Base-by-base conservation (phyloP, 2,888 invertebrate species). In the Pseudanteris insignis region DNA sequence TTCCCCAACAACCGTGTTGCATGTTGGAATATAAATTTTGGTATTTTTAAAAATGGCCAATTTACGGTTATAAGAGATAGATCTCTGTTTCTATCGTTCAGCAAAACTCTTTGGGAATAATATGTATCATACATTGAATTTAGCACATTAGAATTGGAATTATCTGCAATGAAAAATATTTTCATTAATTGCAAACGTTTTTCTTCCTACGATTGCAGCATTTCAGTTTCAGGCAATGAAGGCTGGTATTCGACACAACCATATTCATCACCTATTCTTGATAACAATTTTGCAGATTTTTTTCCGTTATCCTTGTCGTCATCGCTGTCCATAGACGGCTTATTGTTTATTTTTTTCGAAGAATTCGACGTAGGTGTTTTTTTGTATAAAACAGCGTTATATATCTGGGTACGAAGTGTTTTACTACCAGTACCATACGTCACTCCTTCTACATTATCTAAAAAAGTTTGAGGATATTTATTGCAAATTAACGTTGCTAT, bases 1-100 rank as follows among this genome's bases (percentile, higher is more conserved):
- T 57, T 57, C 0, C 57, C 57, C 6, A 57, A 8, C 2, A 57
- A 37, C 10, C 29, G 47, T 26, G 11, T 15, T 7, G 26, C 28
- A 21, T 57, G 53, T 10, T 62, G 10, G 5, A 57, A 24, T 26
- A 62, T 38, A 44, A n/a, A 43, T 2, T 41, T 12, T 6, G 37
- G 9, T 5, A 41, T 24, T 13, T 33, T 48, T 29, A 62, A 25
- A 29, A 53, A 53, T 26, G 63, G 58, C 63, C 63, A 63, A 5
- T 53, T 12, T 5, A 10, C 15, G 5, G 48, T 38, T 3, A 63
- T 14, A 1, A 5, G 1, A 2, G 2, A 1, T 9, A 53, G 2
- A 25, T 48, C 15, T 12, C 53, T 9, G 2, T 24, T 18, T 6
- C 4, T 2, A 1, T 2, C 32, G 41, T 57, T 62, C 2, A 62